phyloP scores from a whole-genome alignment of 2,888 invertebrate genomes.

The Cheiracanthium punctorium region DNA sequence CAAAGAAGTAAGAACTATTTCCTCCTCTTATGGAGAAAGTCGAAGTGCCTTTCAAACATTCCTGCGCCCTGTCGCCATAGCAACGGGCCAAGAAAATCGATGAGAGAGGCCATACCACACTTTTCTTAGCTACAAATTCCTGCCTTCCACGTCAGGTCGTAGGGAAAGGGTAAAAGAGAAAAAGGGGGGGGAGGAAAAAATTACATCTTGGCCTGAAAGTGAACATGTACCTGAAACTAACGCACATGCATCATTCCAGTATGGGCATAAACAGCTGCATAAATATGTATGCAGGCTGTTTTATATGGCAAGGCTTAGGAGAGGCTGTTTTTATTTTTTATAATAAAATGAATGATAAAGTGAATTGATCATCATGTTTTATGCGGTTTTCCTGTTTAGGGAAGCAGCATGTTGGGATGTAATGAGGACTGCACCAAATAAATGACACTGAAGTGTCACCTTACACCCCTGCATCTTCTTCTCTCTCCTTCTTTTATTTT shows the following conservation, averaged over 20 bases:
- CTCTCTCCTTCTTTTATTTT: too few relatives aligned
- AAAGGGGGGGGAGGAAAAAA: too few relatives aligned
- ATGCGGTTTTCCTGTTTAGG: neutral
- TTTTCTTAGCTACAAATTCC: neutral
- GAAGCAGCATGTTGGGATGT: neutral
- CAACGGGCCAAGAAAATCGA: neutral
- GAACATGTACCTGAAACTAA: neutral
- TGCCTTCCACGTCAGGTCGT: neutral
- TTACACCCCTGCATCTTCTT: too few relatives aligned
- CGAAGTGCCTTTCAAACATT: neutral
- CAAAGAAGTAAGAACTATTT: slow-evolving; percentile 6
- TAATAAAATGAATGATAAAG: neutral
- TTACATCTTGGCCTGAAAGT: neutral
- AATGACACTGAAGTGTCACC: neutral
- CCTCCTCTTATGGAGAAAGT: neutral
- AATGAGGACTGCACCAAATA: neutral
- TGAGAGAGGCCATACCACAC: slow-evolving; percentile 7
- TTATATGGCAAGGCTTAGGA: neutral
- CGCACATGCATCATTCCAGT: neutral
- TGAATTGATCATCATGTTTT: neutral
- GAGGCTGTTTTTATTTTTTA: neutral
- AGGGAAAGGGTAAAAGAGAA: neutral
- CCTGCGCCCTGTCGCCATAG: neutral
- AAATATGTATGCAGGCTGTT: neutral
- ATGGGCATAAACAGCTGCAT: neutral